Percentiles rank a stretch among this genome's conserved stretches.
Conservation (phyloP, 2,888 invertebrate genomes). For the Galerucella nymphaeae region DNA sequence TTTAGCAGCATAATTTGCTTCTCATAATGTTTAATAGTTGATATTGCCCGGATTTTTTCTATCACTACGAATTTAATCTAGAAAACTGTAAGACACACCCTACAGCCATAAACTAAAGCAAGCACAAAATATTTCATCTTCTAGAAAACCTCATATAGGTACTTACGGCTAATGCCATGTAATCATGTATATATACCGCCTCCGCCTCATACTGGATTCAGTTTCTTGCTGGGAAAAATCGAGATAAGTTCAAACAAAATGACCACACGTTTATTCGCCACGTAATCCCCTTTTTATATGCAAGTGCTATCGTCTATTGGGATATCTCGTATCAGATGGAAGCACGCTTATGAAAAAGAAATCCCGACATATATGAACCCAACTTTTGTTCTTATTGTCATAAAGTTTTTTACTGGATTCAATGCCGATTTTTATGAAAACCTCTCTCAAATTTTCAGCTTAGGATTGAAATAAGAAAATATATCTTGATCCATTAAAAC, state of each 20-base stretch:
- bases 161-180: conserved; percentile 30
- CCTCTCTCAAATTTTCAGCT: background rate
- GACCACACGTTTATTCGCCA: conserved; percentile 46
- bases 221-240: conserved; percentile 32
- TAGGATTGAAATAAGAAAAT: background rate
- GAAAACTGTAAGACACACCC: background rate
- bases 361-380: conserved; percentile 45
- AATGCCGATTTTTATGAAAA: conserved; percentile 13
- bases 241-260: conserved; percentile 42
- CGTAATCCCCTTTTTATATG: conserved; percentile 48
- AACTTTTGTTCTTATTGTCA: conserved; percentile 39
- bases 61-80: background rate
- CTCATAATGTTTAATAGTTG: too few species aligned
- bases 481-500: background rate
- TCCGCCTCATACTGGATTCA: conserved; percentile 25
- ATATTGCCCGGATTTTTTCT: too few species aligned
- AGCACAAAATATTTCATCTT: conserved; percentile 19
- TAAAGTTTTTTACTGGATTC: conserved; percentile 27
- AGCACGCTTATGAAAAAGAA: conserved; percentile 47
- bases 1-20: too few species aligned
- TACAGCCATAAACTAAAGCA: background rate
- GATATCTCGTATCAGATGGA: conserved; percentile 39
- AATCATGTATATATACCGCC: conserved; percentile 29
- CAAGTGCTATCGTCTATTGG: conserved; percentile 37
- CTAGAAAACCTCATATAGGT: conserved; percentile 19